These are phyloP conservation scores for Apis mellifera DNA, from an alignment of 1,140 invertebrate genomes.

Conservation along the genomic window Amel_HAv3.1 CM009945.2:1581501-1582000, in stretches of 20 bases:
- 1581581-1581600: too few relatives aligned
- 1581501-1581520: not conserved
- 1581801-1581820: not conserved
- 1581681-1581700: not conserved
- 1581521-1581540: constrained; percentile 24
- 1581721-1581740: not conserved
- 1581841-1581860: constrained; percentile 21
- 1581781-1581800: not conserved
- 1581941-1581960: not conserved
- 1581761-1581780: not conserved
- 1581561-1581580: not conserved
- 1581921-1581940: not conserved
- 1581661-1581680: too few relatives aligned
- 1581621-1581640: not conserved
- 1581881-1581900: not conserved
- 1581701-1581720: not conserved
- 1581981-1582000: not conserved
- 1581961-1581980: not conserved
- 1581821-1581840: not conserved
- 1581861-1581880: not conserved
- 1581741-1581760: too few relatives aligned
- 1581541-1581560: constrained; percentile 45
- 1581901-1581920: constrained; percentile 12
- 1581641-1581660: not conserved
- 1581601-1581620: not conserved